Conservation (phyloP, 2,113 vertebrate species). For the Oceanodroma tethys region DNA sequence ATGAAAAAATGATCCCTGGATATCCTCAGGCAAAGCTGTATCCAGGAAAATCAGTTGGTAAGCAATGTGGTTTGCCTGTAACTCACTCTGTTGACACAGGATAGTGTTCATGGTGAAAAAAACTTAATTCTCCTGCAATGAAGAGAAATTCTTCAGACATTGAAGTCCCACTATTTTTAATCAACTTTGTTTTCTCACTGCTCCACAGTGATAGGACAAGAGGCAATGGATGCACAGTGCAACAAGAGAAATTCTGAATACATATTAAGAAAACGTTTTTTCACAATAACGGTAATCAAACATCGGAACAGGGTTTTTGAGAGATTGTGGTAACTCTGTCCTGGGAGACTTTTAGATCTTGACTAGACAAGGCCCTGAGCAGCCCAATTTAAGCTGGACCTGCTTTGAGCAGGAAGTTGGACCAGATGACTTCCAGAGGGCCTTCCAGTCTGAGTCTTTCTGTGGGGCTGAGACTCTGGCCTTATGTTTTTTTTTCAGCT, state of each 20-base stretch:
- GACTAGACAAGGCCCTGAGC: not conserved
- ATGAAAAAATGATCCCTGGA: conserved; percentile 89
- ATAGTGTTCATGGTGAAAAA: not conserved
- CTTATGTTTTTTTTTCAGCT: not conserved
- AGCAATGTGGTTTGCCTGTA: conserved; percentile 53
- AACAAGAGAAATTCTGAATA: not conserved
- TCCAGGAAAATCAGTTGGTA: conserved; percentile 94
- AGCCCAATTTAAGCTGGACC: not conserved
- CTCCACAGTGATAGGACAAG: not conserved
- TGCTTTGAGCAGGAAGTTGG: not conserved
- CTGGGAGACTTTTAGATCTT: not conserved
- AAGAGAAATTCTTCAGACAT: not conserved
- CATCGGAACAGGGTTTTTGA: not conserved
- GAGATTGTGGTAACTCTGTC: not conserved
- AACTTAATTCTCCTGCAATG: not conserved
- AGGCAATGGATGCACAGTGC: not conserved
- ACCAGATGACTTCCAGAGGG: not conserved
- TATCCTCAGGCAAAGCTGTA: conserved; percentile 88
- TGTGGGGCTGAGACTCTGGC: not conserved
- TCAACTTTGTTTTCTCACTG: not conserved
- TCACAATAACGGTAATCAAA: not conserved
- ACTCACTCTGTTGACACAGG: not conserved
- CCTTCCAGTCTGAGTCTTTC: not conserved
- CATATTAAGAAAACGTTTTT: not conserved
- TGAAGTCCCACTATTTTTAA: not conserved